phyloP scores from a whole-genome alignment of 1,140 invertebrate species.

The Harlomillsia oculata region DNA sequence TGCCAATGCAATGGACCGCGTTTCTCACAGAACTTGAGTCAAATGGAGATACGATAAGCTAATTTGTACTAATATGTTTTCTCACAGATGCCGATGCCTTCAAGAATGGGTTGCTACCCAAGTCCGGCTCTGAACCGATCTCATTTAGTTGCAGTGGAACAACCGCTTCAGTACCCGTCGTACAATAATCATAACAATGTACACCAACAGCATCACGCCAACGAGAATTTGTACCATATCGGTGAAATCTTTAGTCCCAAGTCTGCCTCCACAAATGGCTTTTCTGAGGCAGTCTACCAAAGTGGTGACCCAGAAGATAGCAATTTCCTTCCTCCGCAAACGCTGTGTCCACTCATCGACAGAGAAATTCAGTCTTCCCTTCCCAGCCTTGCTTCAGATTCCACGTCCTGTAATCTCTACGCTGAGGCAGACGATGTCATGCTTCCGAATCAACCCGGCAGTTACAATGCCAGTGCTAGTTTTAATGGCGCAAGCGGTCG shows the following conservation, averaged over 20 bases:
- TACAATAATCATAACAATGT: conserved; percentile 35
- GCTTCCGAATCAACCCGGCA: conserved; percentile 22
- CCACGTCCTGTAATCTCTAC: conserved; percentile 35
- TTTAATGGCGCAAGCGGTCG: conserved; percentile 15
- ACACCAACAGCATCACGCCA: conserved; percentile 33
- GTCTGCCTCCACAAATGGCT: conserved; percentile 32
- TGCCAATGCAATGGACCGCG: too few species aligned
- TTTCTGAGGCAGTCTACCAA: conserved; percentile 42
- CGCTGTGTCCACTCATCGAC: conserved; percentile 39
- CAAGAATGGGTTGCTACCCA: conserved; percentile 31
- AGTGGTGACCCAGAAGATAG: conserved; percentile 40
- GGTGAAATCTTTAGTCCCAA: conserved; percentile 41
- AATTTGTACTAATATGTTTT: conserved; percentile 4
- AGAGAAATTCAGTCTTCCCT: conserved; percentile 45
- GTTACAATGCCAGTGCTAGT: too few species aligned
- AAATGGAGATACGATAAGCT: not conserved
- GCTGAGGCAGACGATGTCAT: conserved; percentile 35
- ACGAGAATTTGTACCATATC: conserved; percentile 41
- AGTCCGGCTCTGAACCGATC: conserved; percentile 33
- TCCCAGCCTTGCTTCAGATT: conserved; percentile 40
- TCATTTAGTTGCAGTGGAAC: conserved; percentile 27
- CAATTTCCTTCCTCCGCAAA: conserved; percentile 33
- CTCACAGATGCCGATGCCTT: conserved; percentile 29
- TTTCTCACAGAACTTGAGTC: not conserved
- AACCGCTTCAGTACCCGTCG: conserved; percentile 15